phyloP scores from a whole-genome alignment of 2,797 vertebrate species.

The Hozukius guyotensis region DNA sequence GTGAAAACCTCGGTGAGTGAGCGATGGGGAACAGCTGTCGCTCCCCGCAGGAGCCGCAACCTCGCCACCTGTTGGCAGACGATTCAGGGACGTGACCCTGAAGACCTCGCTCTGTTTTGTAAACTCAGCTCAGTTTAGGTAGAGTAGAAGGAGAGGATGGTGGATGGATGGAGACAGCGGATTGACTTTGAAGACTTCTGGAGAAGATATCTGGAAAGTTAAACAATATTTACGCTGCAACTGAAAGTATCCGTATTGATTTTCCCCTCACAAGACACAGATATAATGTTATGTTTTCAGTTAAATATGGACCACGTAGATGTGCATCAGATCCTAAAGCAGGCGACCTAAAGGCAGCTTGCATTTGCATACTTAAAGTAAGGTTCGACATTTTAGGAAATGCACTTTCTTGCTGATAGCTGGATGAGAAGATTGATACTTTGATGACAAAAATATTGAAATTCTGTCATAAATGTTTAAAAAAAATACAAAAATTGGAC shows the following conservation, averaged over 20 bases:
- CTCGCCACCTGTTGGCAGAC: slow-evolving; percentile 57
- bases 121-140: neutral
- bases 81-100: slow-evolving; percentile 25
- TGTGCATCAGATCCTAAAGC: neutral
- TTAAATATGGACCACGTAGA: neutral
- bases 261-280: neutral
- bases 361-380: neutral
- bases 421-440: too few species aligned
- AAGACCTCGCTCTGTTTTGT: slow-evolving; percentile 24
- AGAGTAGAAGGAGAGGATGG: neutral
- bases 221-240: neutral
- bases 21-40: slow-evolving; percentile 71
- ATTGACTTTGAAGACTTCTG: slow-evolving; percentile 9
- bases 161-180: neutral
- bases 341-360: neutral
- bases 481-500: too few species aligned
- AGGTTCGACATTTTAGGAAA: neutral
- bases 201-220: too few species aligned
- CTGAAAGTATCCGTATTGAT: neutral
- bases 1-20: slow-evolving; percentile 51
- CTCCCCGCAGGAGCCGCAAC: slow-evolving; percentile 50
- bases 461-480: too few species aligned
- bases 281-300: neutral
- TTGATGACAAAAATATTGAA: too few species aligned
- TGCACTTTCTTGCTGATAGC: neutral